phyloP scores from a whole-genome alignment of 37 sponge, comb jelly and placozoan species.

The Chondrilla cf. caribensis region DNA sequence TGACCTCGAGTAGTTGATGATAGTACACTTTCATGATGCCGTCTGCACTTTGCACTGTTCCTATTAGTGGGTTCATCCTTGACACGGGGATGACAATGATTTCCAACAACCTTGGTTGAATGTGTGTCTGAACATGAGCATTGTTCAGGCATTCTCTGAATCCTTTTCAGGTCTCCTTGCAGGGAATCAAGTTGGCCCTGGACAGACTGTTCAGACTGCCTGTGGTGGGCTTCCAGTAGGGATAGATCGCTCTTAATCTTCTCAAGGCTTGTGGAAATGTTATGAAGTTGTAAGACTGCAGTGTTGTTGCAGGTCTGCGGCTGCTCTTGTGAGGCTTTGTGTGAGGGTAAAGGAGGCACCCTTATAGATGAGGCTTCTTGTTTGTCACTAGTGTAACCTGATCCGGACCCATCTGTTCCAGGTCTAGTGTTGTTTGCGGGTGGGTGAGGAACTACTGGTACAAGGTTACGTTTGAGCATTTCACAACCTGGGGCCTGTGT shows the following conservation, averaged over 20 bases:
- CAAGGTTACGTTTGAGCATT: too few relatives aligned
- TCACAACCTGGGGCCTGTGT: too few relatives aligned
- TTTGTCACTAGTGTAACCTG: not conserved
- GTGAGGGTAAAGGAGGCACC: too few relatives aligned
- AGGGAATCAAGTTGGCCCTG: not conserved
- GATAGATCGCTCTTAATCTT: not conserved
- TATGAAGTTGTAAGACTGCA: not conserved
- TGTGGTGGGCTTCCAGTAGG: not conserved
- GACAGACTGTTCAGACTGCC: not conserved
- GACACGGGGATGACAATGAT: too few relatives aligned
- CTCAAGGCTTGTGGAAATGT: not conserved
- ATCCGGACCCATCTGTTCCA: not conserved
- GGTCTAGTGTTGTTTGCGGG: not conserved
- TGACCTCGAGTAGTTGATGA: too few relatives aligned
- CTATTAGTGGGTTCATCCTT: too few relatives aligned
- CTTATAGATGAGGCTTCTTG: not conserved
- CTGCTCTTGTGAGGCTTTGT: not conserved
- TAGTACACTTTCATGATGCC: too few relatives aligned
- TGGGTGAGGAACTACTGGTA: not conserved
- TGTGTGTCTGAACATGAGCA: too few relatives aligned
- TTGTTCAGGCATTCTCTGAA: too few relatives aligned
- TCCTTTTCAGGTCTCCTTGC: not conserved
- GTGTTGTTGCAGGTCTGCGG: too few relatives aligned
- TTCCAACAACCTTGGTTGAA: too few relatives aligned
- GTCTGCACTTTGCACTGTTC: too few relatives aligned